Evolutionary conservation across 2,888 invertebrate genomes (phyloP).

Genomic region (Heliothis peltigera): DNA sequence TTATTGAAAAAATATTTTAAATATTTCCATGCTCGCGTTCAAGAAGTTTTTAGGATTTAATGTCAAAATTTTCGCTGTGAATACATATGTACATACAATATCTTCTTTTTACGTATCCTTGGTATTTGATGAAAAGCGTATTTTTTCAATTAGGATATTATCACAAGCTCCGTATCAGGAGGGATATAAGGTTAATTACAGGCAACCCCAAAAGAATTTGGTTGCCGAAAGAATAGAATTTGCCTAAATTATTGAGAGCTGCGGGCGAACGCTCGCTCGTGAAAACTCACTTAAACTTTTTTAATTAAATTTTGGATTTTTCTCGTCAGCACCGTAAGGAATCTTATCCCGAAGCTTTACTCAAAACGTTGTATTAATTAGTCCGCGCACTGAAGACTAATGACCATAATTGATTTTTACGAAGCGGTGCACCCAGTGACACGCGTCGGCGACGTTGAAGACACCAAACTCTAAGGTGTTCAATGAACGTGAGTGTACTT

Average conservation of each 20-base stretch:
- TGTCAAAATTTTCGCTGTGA: conserved; percentile 18
- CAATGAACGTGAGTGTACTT: conserved; percentile 10
- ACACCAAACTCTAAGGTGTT: conserved; percentile 8
- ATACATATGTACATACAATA: conserved; percentile 1
- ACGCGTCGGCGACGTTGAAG: conserved; percentile 12
- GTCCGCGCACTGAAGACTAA: conserved; percentile 80
- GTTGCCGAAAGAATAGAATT: conserved; percentile 80
- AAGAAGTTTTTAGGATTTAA: conserved; percentile 15
- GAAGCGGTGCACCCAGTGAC: conserved; percentile 68
- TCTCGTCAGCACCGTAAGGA: conserved; percentile 75
- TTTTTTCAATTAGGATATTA: conserved; percentile 40
- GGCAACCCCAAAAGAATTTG: conserved; percentile 70
- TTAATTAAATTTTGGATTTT: conserved; percentile 89
- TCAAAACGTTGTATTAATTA: conserved; percentile 88
- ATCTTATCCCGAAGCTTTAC: conserved; percentile 82
- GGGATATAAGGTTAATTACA: conserved; percentile 72
- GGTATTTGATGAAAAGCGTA: conserved; percentile 17
- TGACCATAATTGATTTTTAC: conserved; percentile 83
- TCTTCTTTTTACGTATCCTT: conserved; percentile 1
- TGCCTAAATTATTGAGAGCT: conserved; percentile 83
- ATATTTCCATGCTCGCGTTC: conserved; percentile 2
- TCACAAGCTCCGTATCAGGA: conserved; percentile 54
- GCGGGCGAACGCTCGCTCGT: conserved; percentile 82
- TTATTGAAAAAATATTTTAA: conserved; percentile 30
- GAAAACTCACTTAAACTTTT: conserved; percentile 90